These are phyloP conservation scores for Pogonophryne albipinna DNA, from an alignment of 2,797 vertebrate genomes.

Conservation along the genomic window DNA sequence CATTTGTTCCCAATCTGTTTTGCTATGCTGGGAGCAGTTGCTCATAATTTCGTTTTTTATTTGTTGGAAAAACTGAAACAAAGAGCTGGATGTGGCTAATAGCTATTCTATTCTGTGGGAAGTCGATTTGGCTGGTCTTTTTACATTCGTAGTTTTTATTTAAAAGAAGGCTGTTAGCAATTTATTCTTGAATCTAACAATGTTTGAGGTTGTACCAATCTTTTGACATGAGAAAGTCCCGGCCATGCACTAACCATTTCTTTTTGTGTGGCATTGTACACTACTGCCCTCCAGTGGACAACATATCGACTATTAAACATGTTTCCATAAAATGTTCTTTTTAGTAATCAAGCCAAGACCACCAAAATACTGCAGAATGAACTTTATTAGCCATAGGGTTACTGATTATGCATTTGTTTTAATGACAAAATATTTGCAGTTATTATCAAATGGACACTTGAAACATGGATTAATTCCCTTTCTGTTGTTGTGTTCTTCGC, in stretches of 20 bases:
- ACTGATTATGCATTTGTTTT: slow-evolving; percentile 74
- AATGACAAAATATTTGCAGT: slow-evolving; percentile 63
- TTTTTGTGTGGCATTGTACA: slow-evolving; percentile 36
- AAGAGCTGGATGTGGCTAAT: background rate
- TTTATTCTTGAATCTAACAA: background rate
- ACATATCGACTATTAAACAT: slow-evolving; percentile 35
- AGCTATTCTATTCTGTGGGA: slow-evolving; percentile 11
- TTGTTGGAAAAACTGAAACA: background rate
- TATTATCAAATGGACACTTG: slow-evolving; percentile 68
- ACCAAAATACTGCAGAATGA: slow-evolving; percentile 52
- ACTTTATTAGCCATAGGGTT: slow-evolving; percentile 58
- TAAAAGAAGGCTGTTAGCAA: background rate
- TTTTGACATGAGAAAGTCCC: slow-evolving; percentile 7
- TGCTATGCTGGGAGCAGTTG: background rate
- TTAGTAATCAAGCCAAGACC: slow-evolving; percentile 33
- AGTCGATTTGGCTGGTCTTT: slow-evolving; percentile 19
- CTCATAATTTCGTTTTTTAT: slow-evolving; percentile 11
- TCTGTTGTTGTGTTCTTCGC: slow-evolving; percentile 60
- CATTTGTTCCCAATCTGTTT: slow-evolving; percentile 7
- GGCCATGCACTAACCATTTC: slow-evolving; percentile 7
- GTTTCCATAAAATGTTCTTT: slow-evolving; percentile 30
- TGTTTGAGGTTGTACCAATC: background rate
- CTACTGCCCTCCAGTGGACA: slow-evolving; percentile 76
- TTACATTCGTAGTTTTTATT: slow-evolving; percentile 8
- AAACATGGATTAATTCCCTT: slow-evolving; percentile 53